Evolutionary conservation across 35 echinoderm and acorn worm genomes (phyloP).

Genomic region (Ophioderma brevispina): DNA sequence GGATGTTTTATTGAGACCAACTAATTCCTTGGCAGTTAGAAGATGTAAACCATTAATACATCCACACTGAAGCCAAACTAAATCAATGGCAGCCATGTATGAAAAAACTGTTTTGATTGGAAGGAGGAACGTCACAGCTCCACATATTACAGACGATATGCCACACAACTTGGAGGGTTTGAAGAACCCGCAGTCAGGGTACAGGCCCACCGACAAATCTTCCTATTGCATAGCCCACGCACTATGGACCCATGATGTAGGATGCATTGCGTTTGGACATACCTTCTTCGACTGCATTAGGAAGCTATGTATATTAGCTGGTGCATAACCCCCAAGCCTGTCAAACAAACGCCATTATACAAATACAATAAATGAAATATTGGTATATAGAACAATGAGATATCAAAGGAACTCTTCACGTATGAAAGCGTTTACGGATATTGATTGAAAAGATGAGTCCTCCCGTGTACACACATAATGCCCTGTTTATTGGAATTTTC

Average conservation of each 20-base stretch:
- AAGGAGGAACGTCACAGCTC: neutral
- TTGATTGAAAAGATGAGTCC: neutral
- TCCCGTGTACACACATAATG: neutral
- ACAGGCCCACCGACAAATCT: neutral
- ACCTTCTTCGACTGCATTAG: neutral
- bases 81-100: neutral
- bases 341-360: neutral
- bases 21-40: neutral
- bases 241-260: neutral
- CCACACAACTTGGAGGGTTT: neutral
- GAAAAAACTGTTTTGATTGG: neutral
- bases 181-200: neutral
- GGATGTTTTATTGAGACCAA: neutral
- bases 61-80: neutral
- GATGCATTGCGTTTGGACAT: neutral
- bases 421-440: neutral
- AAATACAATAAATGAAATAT: neutral
- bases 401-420: neutral
- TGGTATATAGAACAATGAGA: neutral
- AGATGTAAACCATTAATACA: neutral
- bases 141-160: neutral
- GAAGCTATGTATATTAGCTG: neutral
- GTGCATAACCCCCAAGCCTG: neutral
- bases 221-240: neutral
- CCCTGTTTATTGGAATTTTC: no score